Evolutionary conservation across 2,888 invertebrate genomes (phyloP).

Genomic region (Tenthredo amoena): DNA sequence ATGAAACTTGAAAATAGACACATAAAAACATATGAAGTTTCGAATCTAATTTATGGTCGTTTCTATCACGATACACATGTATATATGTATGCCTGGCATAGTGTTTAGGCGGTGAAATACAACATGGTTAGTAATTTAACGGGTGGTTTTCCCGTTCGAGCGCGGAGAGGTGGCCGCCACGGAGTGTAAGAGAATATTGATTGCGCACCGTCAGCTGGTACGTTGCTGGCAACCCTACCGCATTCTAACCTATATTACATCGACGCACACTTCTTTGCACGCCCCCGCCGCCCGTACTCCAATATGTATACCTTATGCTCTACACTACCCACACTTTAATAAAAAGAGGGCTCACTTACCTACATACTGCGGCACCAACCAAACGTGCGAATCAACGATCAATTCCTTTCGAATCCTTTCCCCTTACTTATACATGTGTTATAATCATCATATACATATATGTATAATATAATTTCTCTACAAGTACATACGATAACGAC

Average conservation of each 20-base stretch:
- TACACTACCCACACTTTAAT: conserved; percentile 4
- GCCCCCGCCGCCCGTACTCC: conserved; percentile 12
- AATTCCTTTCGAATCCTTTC: conserved; percentile 45
- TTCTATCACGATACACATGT: not conserved
- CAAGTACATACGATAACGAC: not conserved
- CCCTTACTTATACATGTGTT: not conserved
- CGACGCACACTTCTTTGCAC: conserved; percentile 39
- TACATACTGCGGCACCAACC: not conserved
- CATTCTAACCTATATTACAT: conserved; percentile 66
- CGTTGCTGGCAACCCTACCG: conserved; percentile 60
- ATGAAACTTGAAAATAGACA: not conserved
- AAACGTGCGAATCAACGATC: conserved; percentile 18
- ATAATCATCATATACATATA: not conserved
- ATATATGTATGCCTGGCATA: not conserved
- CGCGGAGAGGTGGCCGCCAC: not conserved
- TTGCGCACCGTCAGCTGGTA: conserved; percentile 70
- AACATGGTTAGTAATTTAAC: conserved; percentile 34
- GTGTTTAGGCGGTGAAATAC: conserved; percentile 9
- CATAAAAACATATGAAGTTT: not conserved
- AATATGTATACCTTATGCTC: not conserved
- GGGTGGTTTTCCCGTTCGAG: conserved; percentile 14
- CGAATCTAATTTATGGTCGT: not conserved
- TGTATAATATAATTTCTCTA: not conserved
- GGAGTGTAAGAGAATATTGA: conserved; percentile 65
- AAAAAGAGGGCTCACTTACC: conserved; percentile 9